Evolutionary conservation across 2,113 vertebrate genomes (phyloP).

Genomic region (Tragelaphus buxtoni): DNA sequence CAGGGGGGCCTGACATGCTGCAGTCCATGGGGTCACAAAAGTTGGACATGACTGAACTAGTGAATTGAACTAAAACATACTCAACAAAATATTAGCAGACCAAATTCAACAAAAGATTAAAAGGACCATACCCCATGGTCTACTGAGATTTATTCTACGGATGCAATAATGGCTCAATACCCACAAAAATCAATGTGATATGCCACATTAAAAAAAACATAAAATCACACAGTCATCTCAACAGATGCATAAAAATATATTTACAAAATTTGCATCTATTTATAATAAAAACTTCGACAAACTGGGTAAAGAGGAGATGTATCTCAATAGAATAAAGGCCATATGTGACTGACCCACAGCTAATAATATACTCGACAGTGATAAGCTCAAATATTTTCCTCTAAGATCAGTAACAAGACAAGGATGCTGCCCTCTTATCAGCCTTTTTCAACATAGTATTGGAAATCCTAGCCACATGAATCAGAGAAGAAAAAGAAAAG

Average conservation of each 20-base stretch:
- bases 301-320: background rate
- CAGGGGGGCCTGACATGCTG: background rate
- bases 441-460: background rate
- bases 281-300: background rate
- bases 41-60: accelerated
- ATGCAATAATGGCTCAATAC: background rate
- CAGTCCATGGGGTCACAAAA: accelerated
- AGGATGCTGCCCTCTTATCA: background rate
- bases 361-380: background rate
- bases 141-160: background rate
- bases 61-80: background rate
- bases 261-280: background rate
- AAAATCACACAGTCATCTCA: background rate
- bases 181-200: background rate
- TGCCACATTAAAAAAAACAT: background rate
- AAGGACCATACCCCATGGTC: background rate
- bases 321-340: background rate
- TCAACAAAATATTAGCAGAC: background rate
- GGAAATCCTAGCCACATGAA: background rate
- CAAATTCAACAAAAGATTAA: background rate
- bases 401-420: background rate
- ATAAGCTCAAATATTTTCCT: background rate
- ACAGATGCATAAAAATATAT: background rate
- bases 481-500: background rate
- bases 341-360: background rate